Evolutionary conservation across 2,888 invertebrate species (phyloP), one percentile per base, ranked within the genome.

Genomic region (Biston betularia): DNA sequence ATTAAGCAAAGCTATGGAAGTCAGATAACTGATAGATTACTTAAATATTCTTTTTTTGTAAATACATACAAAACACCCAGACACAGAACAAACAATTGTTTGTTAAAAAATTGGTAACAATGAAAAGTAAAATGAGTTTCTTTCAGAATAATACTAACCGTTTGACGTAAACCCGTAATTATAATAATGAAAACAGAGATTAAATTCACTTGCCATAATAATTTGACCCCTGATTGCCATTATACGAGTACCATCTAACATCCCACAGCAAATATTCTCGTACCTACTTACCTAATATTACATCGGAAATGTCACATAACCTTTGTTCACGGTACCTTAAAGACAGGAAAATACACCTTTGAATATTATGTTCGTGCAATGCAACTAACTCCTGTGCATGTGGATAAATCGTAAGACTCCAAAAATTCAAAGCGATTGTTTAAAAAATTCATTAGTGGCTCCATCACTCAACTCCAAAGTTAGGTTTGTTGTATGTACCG

Each of bases 311-410:
- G 34, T 52, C 50, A 40, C 53, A 64, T 52, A 15, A 6, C 54
- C 65, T 60, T 55, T 59, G 59, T 65, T 59, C 54, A 14, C 15
- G n/a, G 33, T 64, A 56, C 48, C 55, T 63, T 55, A 49, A 45
- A 60, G 45, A 50, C 56, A 55, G 40, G 55, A 56, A 55, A 60
- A 65, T 57, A 63, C 44, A 48, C 38, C 35, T 52, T 45, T 50
- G 45, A 57, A 44, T 63, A 63, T 50, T 46, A 63, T 58, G 34
- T 42, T n/a, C 58, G 15, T 48, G 35, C 14, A 56, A 60, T 45
- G n/a, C 33, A 8, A 44, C 54, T 7, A 42, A 42, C 8, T 24
- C 42, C 12, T 12, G 8, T 12, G 8, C 0, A 44, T 0, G 42
- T 44, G 33, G n/a, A 12, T 10, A 54, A 54, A 54, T 7, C 0